Evolutionary conservation across 2,797 vertebrate species (phyloP), one percentile per base, ranked within the genome.

Genomic region (Sebastes matsubarae): DNA sequence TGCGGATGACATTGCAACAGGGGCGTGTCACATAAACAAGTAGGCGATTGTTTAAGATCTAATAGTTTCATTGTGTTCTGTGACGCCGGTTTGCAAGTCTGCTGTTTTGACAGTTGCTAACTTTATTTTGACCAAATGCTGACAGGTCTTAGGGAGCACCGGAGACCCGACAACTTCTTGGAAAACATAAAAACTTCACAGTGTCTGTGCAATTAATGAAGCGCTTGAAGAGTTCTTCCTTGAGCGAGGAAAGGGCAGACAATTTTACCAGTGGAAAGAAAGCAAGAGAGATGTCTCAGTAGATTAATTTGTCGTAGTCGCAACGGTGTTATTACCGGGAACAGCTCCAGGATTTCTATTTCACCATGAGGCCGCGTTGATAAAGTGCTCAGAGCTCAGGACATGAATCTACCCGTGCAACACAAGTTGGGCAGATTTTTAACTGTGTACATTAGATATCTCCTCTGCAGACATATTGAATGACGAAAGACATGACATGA

Each of bases 401-500:
- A 92, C 88, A 89, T 91, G 91, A 92, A 92, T 90, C 89, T 85
- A 60, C 16, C 75, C 68, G 46, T 81, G 87, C 85, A 93, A 89
- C 75, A 88, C 83, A 91, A 88, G 66, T 85, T 89, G 77, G 71
- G 84, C 82, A 86, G 88, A 91, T 89, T 91, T 54, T 91, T 87
- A 90, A 92, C 86, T 81, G 88, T 83, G 89, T 84, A 87, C 91
- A 93, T 91, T 89, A 93, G 87, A 93, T 93, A 94, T 87, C 86
- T 92, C 81, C 87, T 89, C 70, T 84, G 79, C 91, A 88, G 90
- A 92, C 91, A 89, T 95, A 95, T 94, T 94, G 87, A 92, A 95
- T 95, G 93, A 93, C 93, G 83, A 93, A 94, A 89, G 88, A 92
- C 89, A 90, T 92, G 89, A 94, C 93, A 94, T 88, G 89, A 92